Percentiles rank a stretch among this genome's conserved stretches.
phyloP scores from a whole-genome alignment of 2,113 vertebrate species.

The Tetrax tetrax region DNA sequence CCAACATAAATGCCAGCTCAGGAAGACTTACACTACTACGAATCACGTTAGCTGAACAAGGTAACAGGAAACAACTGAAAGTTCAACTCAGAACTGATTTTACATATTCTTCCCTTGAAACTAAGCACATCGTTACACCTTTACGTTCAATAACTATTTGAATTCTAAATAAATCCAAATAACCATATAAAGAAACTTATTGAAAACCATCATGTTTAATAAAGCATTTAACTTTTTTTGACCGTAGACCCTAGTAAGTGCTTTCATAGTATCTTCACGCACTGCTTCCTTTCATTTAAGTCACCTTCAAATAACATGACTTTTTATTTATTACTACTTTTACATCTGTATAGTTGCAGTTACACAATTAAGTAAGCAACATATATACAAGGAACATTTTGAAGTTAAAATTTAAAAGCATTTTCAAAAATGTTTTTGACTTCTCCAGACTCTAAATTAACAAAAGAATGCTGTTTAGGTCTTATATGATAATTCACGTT shows the following conservation, averaged over 20 bases:
- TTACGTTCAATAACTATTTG: neutral
- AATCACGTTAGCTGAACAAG: conserved; percentile 41
- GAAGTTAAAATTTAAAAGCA: neutral
- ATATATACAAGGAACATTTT: neutral
- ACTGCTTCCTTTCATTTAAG: neutral
- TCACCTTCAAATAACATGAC: neutral
- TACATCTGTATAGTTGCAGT: neutral
- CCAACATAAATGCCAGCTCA: conserved; percentile 54
- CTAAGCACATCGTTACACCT: neutral
- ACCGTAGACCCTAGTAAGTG: neutral
- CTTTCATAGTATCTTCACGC: neutral
- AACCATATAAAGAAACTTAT: neutral
- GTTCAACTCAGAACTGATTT: conserved; percentile 13
- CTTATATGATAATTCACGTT: neutral
- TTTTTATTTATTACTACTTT: neutral
- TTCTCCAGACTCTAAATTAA: neutral
- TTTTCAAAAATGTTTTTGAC: neutral
- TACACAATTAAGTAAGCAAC: neutral
- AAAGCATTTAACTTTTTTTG: neutral
- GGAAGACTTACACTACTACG: conserved; percentile 39
- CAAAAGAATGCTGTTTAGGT: neutral
- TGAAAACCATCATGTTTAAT: neutral
- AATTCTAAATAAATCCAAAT: neutral
- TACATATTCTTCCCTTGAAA: neutral
- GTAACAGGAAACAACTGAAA: conserved; percentile 47